A percentile compares a stretch with the other conserved stretches of the same genome.
phyloP scores from a whole-genome alignment of 2,888 invertebrate species.

The Seira ritae region DNA sequence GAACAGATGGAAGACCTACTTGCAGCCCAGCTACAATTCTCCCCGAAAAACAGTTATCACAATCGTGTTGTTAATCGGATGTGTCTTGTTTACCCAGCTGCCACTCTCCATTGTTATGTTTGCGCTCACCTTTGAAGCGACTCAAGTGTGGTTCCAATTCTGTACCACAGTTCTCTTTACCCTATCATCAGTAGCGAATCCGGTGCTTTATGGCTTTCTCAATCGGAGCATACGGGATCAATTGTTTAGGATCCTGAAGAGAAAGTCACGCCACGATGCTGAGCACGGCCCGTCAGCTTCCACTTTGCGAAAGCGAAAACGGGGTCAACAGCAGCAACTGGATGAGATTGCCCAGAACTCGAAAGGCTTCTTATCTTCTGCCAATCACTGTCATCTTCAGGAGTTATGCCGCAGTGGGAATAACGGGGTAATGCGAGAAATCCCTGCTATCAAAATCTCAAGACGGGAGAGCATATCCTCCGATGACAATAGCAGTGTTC shows the following conservation, averaged over 20 bases:
- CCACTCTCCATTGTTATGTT: constrained; percentile 68
- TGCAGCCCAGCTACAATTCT: constrained; percentile 70
- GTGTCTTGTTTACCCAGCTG: constrained; percentile 69
- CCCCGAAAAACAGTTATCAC: constrained; percentile 72
- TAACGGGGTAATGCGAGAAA: constrained; percentile 4
- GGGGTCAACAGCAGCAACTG: constrained; percentile 47
- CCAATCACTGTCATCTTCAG: constrained; percentile 54
- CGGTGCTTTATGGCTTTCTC: constrained; percentile 72
- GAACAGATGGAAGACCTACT: constrained; percentile 69
- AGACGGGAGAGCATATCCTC: constrained; percentile 58
- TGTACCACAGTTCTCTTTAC: constrained; percentile 67
- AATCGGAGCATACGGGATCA: constrained; percentile 71
- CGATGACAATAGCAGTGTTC: constrained; percentile 44
- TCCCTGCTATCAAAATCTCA: constrained; percentile 58
- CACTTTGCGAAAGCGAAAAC: constrained; percentile 54
- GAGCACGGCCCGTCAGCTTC: constrained; percentile 57
- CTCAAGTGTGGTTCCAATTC: constrained; percentile 64
- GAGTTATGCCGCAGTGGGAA: constrained; percentile 32
- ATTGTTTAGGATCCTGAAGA: constrained; percentile 63
- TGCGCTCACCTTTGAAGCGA: constrained; percentile 57
- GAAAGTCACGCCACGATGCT: constrained; percentile 27
- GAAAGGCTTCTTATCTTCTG: constrained; percentile 50
- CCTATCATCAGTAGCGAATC: constrained; percentile 69
- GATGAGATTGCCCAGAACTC: constrained; percentile 54
- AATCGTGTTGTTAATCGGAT: constrained; percentile 70